phyloP scores from a whole-genome alignment of 2,888 invertebrate species.

The Troglohyphantes excavatus region DNA sequence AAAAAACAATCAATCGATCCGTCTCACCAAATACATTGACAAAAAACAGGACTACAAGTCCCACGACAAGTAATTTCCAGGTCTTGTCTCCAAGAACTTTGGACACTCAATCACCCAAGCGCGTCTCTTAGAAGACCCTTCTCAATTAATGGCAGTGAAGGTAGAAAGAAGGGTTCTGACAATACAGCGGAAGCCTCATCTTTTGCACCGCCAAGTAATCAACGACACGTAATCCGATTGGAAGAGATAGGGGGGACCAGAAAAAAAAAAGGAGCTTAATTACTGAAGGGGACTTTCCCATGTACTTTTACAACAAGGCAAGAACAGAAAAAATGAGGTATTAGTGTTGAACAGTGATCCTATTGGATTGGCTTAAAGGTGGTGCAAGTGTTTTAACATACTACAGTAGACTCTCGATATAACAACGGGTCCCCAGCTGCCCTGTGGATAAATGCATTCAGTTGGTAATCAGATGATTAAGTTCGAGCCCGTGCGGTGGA shows the following conservation, averaged over 20 bases:
- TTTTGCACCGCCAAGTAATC: slow-evolving; percentile 35
- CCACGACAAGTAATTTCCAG: not conserved
- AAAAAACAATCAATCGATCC: not conserved
- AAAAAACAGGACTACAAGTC: not conserved
- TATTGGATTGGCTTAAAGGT: not conserved
- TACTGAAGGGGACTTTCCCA: not conserved
- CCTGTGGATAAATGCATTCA: no score
- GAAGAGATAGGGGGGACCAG: not conserved
- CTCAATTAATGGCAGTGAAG: slow-evolving; percentile 13
- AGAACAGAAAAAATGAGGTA: no score
- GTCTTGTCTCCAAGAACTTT: not conserved
- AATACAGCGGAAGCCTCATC: slow-evolving; percentile 7
- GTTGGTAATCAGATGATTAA: no score
- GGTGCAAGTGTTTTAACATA: not conserved
- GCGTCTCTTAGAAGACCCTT: not conserved
- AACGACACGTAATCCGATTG: slow-evolving; percentile 34
- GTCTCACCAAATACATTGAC: not conserved
- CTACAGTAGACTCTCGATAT: no score
- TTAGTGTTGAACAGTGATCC: not conserved
- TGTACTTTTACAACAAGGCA: not conserved
- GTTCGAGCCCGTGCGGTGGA: no score
- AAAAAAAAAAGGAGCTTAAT: slow-evolving; percentile 28
- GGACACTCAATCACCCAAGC: not conserved
- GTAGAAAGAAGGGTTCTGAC: not conserved
- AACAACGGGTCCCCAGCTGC: no score